Percentiles rank a stretch among this genome's conserved stretches.
These are phyloP conservation scores for Sorex araneus DNA, from an alignment of 2,113 vertebrate genomes.

Conservation along the genomic window DNA sequence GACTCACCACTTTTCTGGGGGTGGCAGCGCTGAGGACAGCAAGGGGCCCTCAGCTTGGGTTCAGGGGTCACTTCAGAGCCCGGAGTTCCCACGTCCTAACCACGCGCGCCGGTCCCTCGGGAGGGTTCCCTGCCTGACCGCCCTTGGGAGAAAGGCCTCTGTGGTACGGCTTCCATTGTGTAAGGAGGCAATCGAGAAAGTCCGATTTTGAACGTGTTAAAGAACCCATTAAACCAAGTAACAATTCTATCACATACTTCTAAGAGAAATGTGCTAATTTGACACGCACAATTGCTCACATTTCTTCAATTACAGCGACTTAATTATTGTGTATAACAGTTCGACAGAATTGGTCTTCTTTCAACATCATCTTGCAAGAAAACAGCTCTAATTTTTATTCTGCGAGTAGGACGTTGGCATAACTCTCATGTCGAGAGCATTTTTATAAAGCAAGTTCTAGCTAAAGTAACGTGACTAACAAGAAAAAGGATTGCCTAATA, in stretches of 20 bases:
- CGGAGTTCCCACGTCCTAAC: too few species aligned
- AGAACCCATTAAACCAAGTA: conserved; percentile 45
- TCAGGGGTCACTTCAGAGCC: too few species aligned
- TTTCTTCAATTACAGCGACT: conserved; percentile 34
- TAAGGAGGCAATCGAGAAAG: conserved; percentile 20
- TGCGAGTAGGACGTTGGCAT: background rate
- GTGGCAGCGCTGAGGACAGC: too few species aligned
- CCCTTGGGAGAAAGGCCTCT: background rate
- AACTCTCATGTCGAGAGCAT: background rate
- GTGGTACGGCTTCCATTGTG: background rate
- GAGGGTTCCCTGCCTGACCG: too few species aligned
- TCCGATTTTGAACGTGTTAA: conserved; percentile 24
- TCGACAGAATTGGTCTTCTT: conserved; percentile 57
- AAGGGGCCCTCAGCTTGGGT: too few species aligned
- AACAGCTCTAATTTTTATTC: conserved; percentile 51
- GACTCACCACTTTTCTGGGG: too few species aligned
- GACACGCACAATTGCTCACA: background rate
- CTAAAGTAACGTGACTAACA: background rate
- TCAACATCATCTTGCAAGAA: conserved; percentile 53
- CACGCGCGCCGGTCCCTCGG: too few species aligned
- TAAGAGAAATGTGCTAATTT: conserved; percentile 50
- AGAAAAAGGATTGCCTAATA: conserved; percentile 10
- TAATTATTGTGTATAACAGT: conserved; percentile 41
- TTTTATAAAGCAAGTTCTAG: conserved; percentile 38
- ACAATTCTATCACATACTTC: background rate